Evolutionary conservation across 2,797 vertebrate genomes (phyloP).

Genomic region (Adrianichthys oophorus): DNA sequence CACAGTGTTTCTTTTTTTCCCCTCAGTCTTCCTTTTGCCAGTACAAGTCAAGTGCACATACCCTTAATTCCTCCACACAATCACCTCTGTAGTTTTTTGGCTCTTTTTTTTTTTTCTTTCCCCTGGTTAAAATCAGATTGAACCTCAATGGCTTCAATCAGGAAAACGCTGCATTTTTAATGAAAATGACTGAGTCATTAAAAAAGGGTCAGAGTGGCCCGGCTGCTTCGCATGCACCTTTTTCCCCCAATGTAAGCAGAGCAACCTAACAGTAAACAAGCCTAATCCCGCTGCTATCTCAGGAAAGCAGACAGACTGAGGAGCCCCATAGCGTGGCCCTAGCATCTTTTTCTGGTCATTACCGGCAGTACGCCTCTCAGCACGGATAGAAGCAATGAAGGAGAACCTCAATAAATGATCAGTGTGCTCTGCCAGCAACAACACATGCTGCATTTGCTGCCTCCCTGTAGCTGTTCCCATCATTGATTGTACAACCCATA

Average conservation of each 20-base stretch:
- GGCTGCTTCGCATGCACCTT: conserved; percentile 22
- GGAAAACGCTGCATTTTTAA: conserved; percentile 37
- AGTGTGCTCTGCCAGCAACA: conserved; percentile 52
- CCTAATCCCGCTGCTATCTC: conserved; percentile 66
- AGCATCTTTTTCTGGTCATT: conserved; percentile 69
- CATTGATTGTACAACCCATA: conserved; percentile 44
- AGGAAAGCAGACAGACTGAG: conserved; percentile 54
- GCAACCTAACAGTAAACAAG: conserved; percentile 48
- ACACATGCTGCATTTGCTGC: conserved; percentile 48
- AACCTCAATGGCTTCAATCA: conserved; percentile 21
- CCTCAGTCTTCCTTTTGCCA: conserved; percentile 29
- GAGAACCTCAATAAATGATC: conserved; percentile 74
- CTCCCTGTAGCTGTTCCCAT: conserved; percentile 47
- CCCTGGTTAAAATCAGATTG: conserved; percentile 22
- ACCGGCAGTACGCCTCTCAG: conserved; percentile 52
- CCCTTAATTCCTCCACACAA: conserved; percentile 13
- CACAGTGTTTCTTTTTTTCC: conserved; percentile 24
- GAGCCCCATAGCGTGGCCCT: conserved; percentile 53
- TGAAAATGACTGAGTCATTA: conserved; percentile 49
- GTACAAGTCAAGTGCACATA: conserved; percentile 24
- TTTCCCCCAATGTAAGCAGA: conserved; percentile 38
- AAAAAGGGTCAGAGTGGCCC: conserved; percentile 39
- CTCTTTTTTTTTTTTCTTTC: not conserved
- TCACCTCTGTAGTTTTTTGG: not conserved
- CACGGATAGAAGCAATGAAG: conserved; percentile 66